phyloP scores from a whole-genome alignment of 2,113 vertebrate genomes.

The Lampris incognitus region DNA sequence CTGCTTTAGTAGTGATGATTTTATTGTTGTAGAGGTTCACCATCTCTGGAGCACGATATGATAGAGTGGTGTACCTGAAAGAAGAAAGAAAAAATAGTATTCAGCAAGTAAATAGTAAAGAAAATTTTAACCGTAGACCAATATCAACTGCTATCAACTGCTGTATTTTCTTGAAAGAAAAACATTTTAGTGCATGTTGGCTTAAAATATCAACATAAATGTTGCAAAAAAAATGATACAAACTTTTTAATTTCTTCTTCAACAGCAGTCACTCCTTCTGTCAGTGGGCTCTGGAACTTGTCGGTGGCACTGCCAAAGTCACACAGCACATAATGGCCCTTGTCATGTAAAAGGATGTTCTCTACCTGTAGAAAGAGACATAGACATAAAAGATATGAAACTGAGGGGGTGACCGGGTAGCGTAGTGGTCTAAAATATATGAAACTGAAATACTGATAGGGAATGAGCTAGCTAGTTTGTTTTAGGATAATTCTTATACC shows the following conservation, averaged over 20 bases:
- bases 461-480: too few species aligned
- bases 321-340: conserved; percentile 97
- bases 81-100: conserved; percentile 34
- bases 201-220: not conserved
- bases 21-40: conserved; percentile 98
- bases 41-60: conserved; percentile 98
- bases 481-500: too few species aligned
- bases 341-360: conserved; percentile 96
- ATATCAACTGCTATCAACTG: not conserved
- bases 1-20: conserved; percentile 96
- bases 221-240: conserved; percentile 38
- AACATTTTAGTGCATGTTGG: conserved; percentile 2
- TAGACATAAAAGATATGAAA: conserved; percentile 25
- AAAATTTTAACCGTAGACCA: not conserved
- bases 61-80: conserved; percentile 94
- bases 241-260: conserved; percentile 99
- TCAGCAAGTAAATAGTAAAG: too few species aligned
- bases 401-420: not conserved
- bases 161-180: not conserved
- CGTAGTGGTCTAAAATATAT: too few species aligned
- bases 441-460: not conserved
- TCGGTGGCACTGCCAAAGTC: conserved; percentile 98
- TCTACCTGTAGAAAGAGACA: conserved; percentile 86
- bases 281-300: conserved; percentile 96
- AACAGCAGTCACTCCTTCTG: conserved; percentile 91